Conservation (phyloP, 53 echinoderm and acorn worm species). For the Glandiceps talaboti region DNA sequence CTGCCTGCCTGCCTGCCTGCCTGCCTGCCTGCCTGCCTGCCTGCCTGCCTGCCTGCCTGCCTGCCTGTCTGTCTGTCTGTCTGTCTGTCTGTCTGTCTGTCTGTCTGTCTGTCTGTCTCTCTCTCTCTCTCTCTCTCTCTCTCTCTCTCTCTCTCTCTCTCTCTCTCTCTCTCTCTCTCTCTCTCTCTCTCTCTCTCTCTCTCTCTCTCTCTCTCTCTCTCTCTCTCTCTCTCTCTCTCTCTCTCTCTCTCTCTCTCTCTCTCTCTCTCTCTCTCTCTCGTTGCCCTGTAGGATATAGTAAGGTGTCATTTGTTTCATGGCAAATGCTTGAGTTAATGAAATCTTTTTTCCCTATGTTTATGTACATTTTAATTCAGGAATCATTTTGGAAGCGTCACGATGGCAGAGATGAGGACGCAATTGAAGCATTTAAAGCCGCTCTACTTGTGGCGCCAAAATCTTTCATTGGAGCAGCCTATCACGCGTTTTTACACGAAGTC, state of each 20-base stretch:
- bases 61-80: neutral
- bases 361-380: too few relatives aligned
- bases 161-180: conserved; percentile 3
- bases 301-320: too few relatives aligned
- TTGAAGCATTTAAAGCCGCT: neutral
- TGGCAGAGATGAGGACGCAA: neutral
- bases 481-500: neutral
- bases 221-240: too few relatives aligned
- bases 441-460: neutral
- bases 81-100: neutral
- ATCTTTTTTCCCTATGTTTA: too few relatives aligned
- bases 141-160: conserved; percentile 16
- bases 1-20: too few relatives aligned
- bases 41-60: too few relatives aligned
- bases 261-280: too few relatives aligned
- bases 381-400: neutral
- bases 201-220: conserved; percentile 5
- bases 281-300: too few relatives aligned
- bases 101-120: conserved; percentile 6
- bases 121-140: conserved; percentile 2
- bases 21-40: too few relatives aligned
- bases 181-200: neutral
- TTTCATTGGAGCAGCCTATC: neutral
- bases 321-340: too few relatives aligned
- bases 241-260: too few relatives aligned